Evolutionary conservation across 2,113 vertebrate genomes (phyloP).

Genomic region (Mionectes macconnelli): DNA sequence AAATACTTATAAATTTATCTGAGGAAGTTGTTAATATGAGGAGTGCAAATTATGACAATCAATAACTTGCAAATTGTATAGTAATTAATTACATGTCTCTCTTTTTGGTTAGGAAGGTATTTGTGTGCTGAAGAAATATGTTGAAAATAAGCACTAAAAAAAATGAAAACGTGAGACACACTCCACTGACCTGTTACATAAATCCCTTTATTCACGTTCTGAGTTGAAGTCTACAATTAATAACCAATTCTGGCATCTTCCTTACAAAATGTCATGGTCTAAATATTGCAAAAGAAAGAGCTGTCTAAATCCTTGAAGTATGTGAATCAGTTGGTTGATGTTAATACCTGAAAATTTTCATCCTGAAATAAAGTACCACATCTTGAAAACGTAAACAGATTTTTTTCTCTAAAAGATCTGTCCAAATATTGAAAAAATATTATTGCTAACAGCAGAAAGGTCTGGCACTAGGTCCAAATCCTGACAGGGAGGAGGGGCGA

Average conservation of each 20-base stretch:
- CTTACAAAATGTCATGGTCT: slow-evolving; percentile 17
- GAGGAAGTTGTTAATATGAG: neutral
- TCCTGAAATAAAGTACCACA: slow-evolving; percentile 19
- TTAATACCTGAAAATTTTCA: slow-evolving; percentile 42
- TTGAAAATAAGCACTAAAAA: neutral
- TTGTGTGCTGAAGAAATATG: neutral
- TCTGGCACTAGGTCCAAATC: slow-evolving; percentile 69
- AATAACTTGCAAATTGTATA: slow-evolving; percentile 21
- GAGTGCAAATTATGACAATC: neutral
- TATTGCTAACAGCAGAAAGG: slow-evolving; percentile 60
- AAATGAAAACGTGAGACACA: neutral
- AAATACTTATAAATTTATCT: slow-evolving; percentile 28
- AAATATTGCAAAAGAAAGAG: neutral
- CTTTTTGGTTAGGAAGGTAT: neutral
- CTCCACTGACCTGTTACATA: slow-evolving; percentile 1
- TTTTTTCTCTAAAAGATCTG: slow-evolving; percentile 50
- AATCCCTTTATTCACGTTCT: neutral
- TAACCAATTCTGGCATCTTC: neutral
- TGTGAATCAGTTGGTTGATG: neutral
- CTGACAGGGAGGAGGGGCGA: slow-evolving; percentile 31
- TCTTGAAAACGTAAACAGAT: slow-evolving; percentile 59
- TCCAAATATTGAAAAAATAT: slow-evolving; percentile 73
- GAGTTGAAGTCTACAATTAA: slow-evolving; percentile 6
- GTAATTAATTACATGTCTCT: slow-evolving; percentile 21
- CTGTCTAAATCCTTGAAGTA: neutral